Conservation (phyloP, 2,888 invertebrate genomes). For the Conops quadrifasciatus region DNA sequence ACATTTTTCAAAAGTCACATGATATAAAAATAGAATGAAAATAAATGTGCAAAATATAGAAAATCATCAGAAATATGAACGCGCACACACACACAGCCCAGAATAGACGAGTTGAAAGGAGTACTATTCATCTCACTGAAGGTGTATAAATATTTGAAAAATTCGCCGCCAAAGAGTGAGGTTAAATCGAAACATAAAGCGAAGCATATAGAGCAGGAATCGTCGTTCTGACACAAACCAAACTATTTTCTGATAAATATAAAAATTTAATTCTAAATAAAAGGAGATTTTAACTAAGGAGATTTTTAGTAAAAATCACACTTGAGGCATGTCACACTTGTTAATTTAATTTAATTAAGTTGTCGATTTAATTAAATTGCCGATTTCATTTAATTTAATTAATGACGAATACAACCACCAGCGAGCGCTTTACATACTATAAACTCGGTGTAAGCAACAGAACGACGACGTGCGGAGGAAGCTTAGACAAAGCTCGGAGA, state of each 20-base stretch:
- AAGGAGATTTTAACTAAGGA: neutral
- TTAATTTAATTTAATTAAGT: neutral
- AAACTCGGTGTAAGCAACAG: too few species aligned
- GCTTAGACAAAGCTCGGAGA: too few species aligned
- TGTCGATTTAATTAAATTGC: too few species aligned
- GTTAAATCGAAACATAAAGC: constrained; percentile 16
- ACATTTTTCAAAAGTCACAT: constrained; percentile 30
- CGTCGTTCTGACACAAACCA: neutral
- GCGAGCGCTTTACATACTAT: too few species aligned
- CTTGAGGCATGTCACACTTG: neutral
- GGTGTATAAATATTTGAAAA: constrained; percentile 21
- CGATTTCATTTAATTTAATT: too few species aligned
- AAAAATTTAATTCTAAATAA: constrained; percentile 12
- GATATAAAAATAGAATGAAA: constrained; percentile 32
- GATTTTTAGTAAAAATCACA: neutral
- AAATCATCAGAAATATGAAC: constrained; percentile 27
- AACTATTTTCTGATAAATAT: neutral
- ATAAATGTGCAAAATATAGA: neutral
- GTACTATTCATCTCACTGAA: neutral
- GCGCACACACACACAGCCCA: constrained; percentile 2
- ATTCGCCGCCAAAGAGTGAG: constrained; percentile 15
- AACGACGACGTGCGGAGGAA: too few species aligned
- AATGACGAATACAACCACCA: neutral
- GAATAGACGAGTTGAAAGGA: constrained; percentile 7
- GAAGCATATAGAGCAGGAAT: neutral